phyloP scores from a whole-genome alignment of 2,797 vertebrate genomes.

The Trichosurus vulpecula region DNA sequence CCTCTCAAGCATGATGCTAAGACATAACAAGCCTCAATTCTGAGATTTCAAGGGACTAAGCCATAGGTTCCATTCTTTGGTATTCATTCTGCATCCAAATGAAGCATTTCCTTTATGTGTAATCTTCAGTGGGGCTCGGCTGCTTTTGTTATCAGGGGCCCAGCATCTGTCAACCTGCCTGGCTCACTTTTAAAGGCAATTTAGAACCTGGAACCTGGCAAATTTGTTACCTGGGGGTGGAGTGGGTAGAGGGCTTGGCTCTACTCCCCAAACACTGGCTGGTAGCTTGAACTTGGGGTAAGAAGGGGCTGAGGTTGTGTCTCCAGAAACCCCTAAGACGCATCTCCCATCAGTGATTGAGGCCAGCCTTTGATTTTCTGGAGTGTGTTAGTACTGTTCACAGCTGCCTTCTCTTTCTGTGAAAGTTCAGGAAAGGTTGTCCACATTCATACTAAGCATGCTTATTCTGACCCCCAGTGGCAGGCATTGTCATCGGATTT shows the following conservation, averaged over 20 bases:
- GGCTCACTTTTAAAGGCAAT: conserved; percentile 46
- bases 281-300: neutral
- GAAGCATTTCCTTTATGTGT: neutral
- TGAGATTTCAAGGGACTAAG: conserved; percentile 47
- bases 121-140: conserved; percentile 55
- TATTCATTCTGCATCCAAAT: conserved; percentile 47
- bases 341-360: neutral
- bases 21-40: conserved; percentile 41
- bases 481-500: conserved; percentile 24
- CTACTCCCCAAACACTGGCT: conserved; percentile 23
- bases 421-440: neutral
- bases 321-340: neutral
- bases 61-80: conserved; percentile 36
- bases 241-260: neutral
- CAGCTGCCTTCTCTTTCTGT: neutral
- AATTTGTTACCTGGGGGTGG: neutral
- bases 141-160: conserved; percentile 48
- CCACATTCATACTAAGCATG: conserved; percentile 22
- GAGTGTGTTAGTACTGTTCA: neutral
- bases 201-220: conserved; percentile 40
- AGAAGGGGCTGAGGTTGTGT: neutral
- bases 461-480: conserved; percentile 77
- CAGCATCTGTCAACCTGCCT: neutral
- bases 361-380: neutral
- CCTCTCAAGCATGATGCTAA: conserved; percentile 43